Conservation (phyloP, 2,113 vertebrate species). For the Cephalopterus ornatus region DNA sequence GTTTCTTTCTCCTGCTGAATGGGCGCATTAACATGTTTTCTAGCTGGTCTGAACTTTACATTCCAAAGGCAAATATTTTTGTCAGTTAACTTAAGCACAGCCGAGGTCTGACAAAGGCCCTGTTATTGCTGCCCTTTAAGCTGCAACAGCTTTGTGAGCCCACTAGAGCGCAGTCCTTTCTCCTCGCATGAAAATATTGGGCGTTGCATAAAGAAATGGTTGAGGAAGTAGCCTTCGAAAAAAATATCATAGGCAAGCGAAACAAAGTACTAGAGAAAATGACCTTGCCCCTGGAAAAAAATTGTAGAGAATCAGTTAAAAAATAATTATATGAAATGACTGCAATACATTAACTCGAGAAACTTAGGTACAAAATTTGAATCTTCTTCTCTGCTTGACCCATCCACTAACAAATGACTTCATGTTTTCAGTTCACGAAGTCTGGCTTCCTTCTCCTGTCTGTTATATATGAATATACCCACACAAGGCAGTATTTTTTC, state of each 20-base stretch:
- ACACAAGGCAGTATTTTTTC: neutral
- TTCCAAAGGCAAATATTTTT: constrained; percentile 8
- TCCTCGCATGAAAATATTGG: neutral
- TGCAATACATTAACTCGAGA: neutral
- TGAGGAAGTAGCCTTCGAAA: neutral
- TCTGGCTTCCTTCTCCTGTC: neutral
- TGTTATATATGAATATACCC: neutral
- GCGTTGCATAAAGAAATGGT: neutral
- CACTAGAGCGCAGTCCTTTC: neutral
- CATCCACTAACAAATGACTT: neutral
- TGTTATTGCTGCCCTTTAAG: neutral
- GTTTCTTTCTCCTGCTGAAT: neutral
- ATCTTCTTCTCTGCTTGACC: neutral
- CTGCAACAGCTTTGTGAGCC: neutral
- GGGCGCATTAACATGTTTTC: neutral
- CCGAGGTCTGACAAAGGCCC: neutral
- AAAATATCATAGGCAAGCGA: neutral
- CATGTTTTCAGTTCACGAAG: neutral
- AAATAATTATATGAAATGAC: neutral
- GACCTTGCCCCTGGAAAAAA: neutral
- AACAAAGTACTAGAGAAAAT: neutral
- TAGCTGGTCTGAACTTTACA: neutral
- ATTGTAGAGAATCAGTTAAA: neutral
- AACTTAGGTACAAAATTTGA: neutral
- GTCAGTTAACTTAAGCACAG: neutral